These are phyloP conservation scores for Reticulitermes lucifugus DNA, from an alignment of 2,888 invertebrate genomes.

Conservation along the genomic window DNA sequence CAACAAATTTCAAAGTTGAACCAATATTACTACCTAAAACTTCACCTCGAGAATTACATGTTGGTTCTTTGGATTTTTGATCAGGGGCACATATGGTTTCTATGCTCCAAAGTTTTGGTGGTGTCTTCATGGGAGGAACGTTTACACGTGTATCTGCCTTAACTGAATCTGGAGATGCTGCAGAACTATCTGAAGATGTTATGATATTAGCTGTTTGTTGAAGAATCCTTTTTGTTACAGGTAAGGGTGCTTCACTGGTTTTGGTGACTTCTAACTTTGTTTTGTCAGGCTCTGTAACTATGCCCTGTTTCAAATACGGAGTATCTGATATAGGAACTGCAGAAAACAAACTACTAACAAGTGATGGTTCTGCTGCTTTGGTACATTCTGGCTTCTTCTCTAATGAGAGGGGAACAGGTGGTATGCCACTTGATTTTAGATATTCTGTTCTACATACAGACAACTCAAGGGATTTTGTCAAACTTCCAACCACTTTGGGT, in stretches of 20 bases:
- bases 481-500: background rate
- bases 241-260: constrained; percentile 42
- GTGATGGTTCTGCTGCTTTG: background rate
- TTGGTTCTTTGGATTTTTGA: constrained; percentile 7
- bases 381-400: background rate
- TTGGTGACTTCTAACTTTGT: background rate
- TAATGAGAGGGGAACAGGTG: background rate
- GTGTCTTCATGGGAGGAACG: constrained; percentile 38
- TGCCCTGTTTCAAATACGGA: background rate
- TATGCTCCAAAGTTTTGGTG: constrained; percentile 57
- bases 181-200: constrained; percentile 9
- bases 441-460: background rate
- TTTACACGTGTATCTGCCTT: constrained; percentile 5
- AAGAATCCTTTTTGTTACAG: constrained; percentile 47
- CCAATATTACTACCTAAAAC: background rate
- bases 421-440: background rate
- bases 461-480: background rate
- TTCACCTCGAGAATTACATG: constrained; percentile 26
- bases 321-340: background rate
- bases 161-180: background rate
- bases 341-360: background rate
- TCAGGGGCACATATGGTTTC: constrained; percentile 57
- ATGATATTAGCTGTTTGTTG: constrained; percentile 26
- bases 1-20: background rate
- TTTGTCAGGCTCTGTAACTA: background rate